phyloP scores from a whole-genome alignment of 1,140 invertebrate genomes.

The Drosophila busckii region DNA sequence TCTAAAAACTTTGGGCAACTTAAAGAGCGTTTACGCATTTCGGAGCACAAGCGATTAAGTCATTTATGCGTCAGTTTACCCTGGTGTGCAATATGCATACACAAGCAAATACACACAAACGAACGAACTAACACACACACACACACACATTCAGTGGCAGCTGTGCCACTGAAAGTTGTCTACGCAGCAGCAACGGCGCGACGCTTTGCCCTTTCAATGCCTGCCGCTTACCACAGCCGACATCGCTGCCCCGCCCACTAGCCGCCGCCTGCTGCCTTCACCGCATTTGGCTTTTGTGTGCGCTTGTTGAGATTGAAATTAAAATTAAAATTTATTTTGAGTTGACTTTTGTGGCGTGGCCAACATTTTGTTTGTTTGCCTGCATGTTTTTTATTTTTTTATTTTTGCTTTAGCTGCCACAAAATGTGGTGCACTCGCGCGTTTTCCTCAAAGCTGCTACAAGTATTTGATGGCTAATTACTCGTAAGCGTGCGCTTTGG shows the following conservation, averaged over 20 bases:
- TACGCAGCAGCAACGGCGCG: slow-evolving; percentile 50
- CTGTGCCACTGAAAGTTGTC: slow-evolving; percentile 58
- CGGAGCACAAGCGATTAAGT: slow-evolving; percentile 48
- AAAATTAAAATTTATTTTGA: slow-evolving; percentile 72
- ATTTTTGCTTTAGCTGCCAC: slow-evolving; percentile 4
- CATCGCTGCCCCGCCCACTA: no score
- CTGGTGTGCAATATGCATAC: slow-evolving; percentile 43
- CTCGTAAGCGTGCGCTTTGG: slow-evolving; percentile 13
- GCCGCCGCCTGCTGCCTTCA: slow-evolving; percentile 11
- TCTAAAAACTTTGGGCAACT: slow-evolving; percentile 3
- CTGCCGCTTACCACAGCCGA: no score
- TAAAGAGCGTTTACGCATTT: slow-evolving; percentile 6
- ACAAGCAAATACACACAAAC: slow-evolving; percentile 14
- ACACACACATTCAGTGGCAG: slow-evolving; percentile 34
- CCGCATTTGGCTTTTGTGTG: slow-evolving; percentile 49
- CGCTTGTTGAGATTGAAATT: slow-evolving; percentile 62
- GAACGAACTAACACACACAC: background rate
- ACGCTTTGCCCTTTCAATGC: slow-evolving; percentile 11
- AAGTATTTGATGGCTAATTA: slow-evolving; percentile 26
- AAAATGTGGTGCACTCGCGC: slow-evolving; percentile 11
- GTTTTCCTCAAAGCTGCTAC: slow-evolving; percentile 9
- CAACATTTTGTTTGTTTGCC: slow-evolving; percentile 33
- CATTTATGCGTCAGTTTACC: slow-evolving; percentile 44
- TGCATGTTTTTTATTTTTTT: no score
- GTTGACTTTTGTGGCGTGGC: slow-evolving; percentile 59